Evolutionary conservation across 2,113 vertebrate species (phyloP), one percentile per base, ranked within the genome.

Genomic region (Rhinolophus sinicus): DNA sequence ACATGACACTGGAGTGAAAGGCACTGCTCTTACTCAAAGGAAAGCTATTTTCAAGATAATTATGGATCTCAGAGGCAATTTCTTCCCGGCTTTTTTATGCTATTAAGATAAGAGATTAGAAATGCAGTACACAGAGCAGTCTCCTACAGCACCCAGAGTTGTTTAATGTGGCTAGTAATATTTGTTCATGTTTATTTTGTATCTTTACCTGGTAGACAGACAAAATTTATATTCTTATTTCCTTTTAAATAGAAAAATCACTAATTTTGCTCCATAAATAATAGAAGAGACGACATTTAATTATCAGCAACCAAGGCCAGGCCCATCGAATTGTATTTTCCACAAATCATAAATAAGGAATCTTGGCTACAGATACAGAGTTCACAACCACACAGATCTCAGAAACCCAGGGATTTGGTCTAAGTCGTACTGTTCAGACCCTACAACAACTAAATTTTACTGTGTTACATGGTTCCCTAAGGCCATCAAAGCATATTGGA

Each of bases 201-300:
- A 82, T 58, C 47, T 92, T 75, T 76, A 82, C 14, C 58, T 73
- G 65, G 89, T 67, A 13, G 16, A 35, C 16, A 73, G 64, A 30
- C 47, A 92, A 93, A 75, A 40, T 83, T 10, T 80, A 44, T 47
- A 86, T 24, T 26, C 65, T 58, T 70, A 72, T 86, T 86, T 95
- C n/a, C 44, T 80, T 85, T 78, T 52, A 78, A 52, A 84, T 21
- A 70, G 72, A 95, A 70, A 91, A 95, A 80, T n/a, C 60, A 78
- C 88, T 86, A 52, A 62, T 86, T 87, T 86, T 92, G 47, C 38
- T 56, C 64, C 40, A 88, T 81, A 82, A 70, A 86, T 35, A 86
- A 91, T n/a, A 33, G 69, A 76, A 88, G 38, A 90, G 22, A 85
- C 56, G 33, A 69, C n/a, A 88, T 67, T 88, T 76, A 76, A 75